These are phyloP conservation scores for Aporophyla lueneburgensis DNA, from an alignment of 2,888 invertebrate genomes.

Conservation along the genomic window DNA sequence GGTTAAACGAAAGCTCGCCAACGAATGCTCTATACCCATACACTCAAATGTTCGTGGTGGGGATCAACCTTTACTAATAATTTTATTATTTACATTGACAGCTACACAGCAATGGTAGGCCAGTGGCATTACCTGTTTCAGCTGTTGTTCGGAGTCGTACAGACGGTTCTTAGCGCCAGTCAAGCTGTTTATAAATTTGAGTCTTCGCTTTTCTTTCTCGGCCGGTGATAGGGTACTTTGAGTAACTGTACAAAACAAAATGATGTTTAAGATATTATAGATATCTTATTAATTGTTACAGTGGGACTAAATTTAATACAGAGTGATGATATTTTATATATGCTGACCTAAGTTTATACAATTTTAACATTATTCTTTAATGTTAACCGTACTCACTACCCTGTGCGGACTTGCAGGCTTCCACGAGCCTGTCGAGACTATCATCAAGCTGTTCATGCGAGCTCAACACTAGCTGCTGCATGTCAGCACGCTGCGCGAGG, in stretches of 20 bases:
- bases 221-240: not conserved
- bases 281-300: too few relatives aligned
- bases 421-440: conserved; percentile 63
- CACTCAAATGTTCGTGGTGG: too few relatives aligned
- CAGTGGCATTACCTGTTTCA: conserved; percentile 60
- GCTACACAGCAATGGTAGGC: too few relatives aligned
- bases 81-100: too few relatives aligned
- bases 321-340: not conserved
- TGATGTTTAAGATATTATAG: not conserved
- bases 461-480: conserved; percentile 30
- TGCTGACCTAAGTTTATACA: not conserved
- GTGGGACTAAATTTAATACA: too few relatives aligned
- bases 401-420: conserved; percentile 57
- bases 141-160: conserved; percentile 65
- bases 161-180: conserved; percentile 66
- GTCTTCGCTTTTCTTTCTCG: conserved; percentile 63
- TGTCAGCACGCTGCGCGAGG: conserved; percentile 33
- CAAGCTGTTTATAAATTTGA: conserved; percentile 70
- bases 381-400: conserved; percentile 18
- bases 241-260: not conserved
- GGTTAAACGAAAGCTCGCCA: too few relatives aligned
- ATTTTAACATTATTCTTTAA: not conserved
- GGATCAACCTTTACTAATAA: too few relatives aligned
- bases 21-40: too few relatives aligned
- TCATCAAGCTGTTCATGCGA: conserved; percentile 52